phyloP scores from a whole-genome alignment of 2,888 invertebrate genomes.

The Stenodera caucasica region DNA sequence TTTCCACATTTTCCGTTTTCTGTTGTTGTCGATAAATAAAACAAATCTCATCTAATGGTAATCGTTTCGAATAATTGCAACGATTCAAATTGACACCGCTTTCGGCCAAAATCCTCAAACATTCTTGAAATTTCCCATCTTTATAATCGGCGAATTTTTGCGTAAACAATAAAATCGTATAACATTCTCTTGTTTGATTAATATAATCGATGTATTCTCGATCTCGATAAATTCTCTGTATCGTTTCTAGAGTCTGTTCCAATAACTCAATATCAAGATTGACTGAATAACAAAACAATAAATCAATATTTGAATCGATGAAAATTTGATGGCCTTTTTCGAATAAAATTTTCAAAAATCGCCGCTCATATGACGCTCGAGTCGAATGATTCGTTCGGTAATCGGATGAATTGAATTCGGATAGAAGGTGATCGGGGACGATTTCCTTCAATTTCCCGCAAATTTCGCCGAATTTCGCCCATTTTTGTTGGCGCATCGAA shows the following conservation, averaged over 20 bases:
- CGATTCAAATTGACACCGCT: conserved; percentile 13
- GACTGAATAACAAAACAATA: conserved; percentile 8
- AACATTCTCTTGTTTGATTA: conserved; percentile 3
- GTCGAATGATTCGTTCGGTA: background rate
- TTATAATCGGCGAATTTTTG: conserved; percentile 13
- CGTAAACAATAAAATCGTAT: conserved; percentile 14
- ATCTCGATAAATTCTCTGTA: background rate
- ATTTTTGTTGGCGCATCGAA: background rate
- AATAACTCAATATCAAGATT: conserved; percentile 3
- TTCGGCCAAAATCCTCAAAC: conserved; percentile 9
- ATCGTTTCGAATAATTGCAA: conserved; percentile 6
- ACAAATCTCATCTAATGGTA: conserved; percentile 11
- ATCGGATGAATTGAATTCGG: background rate
- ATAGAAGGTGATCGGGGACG: background rate
- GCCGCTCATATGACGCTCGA: background rate
- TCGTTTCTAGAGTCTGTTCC: background rate
- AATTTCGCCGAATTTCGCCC: background rate
- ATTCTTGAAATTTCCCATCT: conserved; percentile 8
- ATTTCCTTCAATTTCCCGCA: background rate
- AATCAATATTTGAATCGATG: background rate
- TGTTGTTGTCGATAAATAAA: conserved; percentile 8
- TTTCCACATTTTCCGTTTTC: background rate
- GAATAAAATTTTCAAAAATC: background rate
- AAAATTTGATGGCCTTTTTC: background rate
- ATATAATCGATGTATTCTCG: background rate